Evolutionary conservation across 1,140 invertebrate genomes (phyloP).

Genomic region (Odontomachus brunneus): DNA sequence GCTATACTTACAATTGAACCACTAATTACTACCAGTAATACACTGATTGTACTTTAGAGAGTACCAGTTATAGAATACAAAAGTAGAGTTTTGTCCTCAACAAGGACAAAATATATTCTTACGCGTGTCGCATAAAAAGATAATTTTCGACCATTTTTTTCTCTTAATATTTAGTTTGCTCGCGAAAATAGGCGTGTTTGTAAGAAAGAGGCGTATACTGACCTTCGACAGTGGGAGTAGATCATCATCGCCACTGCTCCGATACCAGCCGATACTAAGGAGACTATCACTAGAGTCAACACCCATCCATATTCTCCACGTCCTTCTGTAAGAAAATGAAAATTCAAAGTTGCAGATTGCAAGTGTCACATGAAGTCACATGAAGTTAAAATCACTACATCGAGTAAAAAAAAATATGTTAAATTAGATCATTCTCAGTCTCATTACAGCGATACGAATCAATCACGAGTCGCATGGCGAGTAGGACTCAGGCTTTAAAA

Average conservation of each 20-base stretch:
- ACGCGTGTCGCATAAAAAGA: not conserved
- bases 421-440: too few relatives aligned
- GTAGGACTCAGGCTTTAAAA: too few relatives aligned
- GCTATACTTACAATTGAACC: too few relatives aligned
- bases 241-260: conserved; percentile 87
- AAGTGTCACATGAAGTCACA: too few relatives aligned
- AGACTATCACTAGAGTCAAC: conserved; percentile 86
- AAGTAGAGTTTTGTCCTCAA: too few relatives aligned
- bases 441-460: too few relatives aligned
- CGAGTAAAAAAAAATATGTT: not conserved
- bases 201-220: conserved; percentile 67
- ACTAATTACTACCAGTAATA: too few relatives aligned
- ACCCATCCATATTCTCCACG: conserved; percentile 86
- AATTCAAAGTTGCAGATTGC: conserved; percentile 5
- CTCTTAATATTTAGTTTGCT: not conserved
- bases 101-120: too few relatives aligned
- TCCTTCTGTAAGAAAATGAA: conserved; percentile 80
- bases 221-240: conserved; percentile 86
- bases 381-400: too few relatives aligned
- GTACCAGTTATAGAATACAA: too few relatives aligned
- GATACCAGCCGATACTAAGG: conserved; percentile 85
- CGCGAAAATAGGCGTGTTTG: not conserved
- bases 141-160: not conserved
- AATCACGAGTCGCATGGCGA: too few relatives aligned
- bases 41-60: too few relatives aligned